Conservation (phyloP, 2,888 invertebrate species). For the Serripes groenlandicus region DNA sequence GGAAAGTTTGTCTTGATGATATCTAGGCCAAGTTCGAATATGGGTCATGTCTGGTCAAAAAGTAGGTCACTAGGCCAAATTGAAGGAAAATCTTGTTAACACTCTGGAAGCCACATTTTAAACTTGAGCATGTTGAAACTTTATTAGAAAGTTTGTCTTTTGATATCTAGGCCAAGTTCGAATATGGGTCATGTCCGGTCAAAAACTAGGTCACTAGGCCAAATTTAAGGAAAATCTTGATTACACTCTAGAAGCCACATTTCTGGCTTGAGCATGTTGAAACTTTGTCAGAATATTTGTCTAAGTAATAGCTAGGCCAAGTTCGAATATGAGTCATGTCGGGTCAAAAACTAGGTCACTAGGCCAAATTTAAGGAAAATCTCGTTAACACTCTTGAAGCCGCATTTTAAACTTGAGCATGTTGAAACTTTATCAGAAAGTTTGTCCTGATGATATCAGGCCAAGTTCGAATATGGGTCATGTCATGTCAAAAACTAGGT, state of each 20-base stretch:
- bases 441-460: background rate
- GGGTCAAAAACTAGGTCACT: background rate
- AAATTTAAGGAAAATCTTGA: background rate
- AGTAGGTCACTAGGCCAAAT: background rate
- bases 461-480: background rate
- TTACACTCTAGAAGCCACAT: background rate
- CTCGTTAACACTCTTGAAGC: background rate
- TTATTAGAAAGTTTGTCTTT: background rate
- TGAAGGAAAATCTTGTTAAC: background rate
- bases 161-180: background rate
- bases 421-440: background rate
- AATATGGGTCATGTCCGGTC: background rate
- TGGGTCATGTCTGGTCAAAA: background rate
- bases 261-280: background rate
- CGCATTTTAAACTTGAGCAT: background rate
- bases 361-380: background rate
- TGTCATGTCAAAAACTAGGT: background rate
- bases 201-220: too few relatives aligned
- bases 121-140: background rate
- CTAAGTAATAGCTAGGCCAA: background rate
- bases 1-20: background rate
- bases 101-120: background rate
- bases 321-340: background rate
- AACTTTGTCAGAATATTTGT: background rate
- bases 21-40: background rate